A percentile compares a stretch with the other conserved stretches of the same genome.
Evolutionary conservation across 1,140 invertebrate species (phyloP).

Genomic region (Planococcus citri): DNA sequence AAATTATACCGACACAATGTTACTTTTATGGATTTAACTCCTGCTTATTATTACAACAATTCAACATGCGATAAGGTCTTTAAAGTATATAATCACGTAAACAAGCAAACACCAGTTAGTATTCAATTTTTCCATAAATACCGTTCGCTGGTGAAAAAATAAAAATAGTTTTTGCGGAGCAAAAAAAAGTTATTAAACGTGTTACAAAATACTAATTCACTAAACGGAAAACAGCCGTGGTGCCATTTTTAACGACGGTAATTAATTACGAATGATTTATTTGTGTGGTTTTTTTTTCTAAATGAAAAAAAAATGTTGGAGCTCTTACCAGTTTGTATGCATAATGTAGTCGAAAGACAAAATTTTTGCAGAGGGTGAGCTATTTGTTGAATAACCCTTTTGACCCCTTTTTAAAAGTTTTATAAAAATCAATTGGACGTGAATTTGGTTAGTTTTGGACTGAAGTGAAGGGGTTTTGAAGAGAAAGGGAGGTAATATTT

Average conservation of each 20-base stretch:
- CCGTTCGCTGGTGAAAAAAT: not conserved
- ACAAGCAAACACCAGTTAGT: not conserved
- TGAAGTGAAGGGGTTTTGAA: no score
- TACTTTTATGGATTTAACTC: not conserved
- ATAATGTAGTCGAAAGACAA: no score
- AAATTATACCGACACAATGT: not conserved
- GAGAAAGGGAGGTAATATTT: no score
- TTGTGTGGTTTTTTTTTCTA: not conserved
- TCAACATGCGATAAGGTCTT: constrained; percentile 2
- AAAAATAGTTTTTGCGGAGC: no score
- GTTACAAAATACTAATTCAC: not conserved
- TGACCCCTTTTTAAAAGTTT: no score
- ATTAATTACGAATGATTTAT: constrained; percentile 9
- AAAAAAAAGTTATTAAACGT: not conserved
- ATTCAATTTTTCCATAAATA: not conserved
- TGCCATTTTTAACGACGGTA: not conserved
- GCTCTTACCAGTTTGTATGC: no score
- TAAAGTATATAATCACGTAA: not conserved
- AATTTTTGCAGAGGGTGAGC: no score
- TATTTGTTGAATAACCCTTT: no score
- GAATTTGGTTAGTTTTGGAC: no score
- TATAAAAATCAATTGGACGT: no score
- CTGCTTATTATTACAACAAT: not conserved
- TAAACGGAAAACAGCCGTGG: not conserved
- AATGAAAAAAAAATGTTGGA: no score